These are phyloP conservation scores for Percina caprodes DNA, from an alignment of 2,113 vertebrate species.

Conservation along the genomic window DNA sequence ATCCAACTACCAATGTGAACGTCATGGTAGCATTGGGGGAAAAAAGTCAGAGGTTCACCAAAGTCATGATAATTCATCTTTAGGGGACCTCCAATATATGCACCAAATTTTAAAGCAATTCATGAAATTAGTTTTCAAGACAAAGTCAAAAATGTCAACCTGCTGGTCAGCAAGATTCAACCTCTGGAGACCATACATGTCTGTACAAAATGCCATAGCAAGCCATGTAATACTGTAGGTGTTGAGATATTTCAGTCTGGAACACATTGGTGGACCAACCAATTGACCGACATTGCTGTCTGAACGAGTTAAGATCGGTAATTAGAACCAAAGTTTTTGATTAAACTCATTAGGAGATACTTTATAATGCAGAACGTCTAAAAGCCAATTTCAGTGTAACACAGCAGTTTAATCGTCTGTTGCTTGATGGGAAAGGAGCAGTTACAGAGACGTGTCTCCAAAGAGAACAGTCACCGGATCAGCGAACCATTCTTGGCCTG, in stretches of 20 bases:
- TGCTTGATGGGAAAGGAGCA: slow-evolving; percentile 40
- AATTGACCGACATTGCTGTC: not conserved
- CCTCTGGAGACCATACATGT: not conserved
- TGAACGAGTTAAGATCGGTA: not conserved
- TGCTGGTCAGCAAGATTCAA: not conserved
- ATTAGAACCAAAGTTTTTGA: slow-evolving; percentile 4
- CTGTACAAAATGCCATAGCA: not conserved
- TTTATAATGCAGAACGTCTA: slow-evolving; percentile 40
- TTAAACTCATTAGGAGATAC: slow-evolving; percentile 22
- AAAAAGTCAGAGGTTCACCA: not conserved
- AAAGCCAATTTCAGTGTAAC: slow-evolving; percentile 35
- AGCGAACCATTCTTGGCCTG: slow-evolving; percentile 41
- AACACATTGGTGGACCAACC: not conserved
- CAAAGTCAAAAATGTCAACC: not conserved
- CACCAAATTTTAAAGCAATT: not conserved
- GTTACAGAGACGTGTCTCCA: slow-evolving; percentile 41
- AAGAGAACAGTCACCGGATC: slow-evolving; percentile 51
- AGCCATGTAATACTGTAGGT: not conserved
- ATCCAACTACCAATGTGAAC: not conserved
- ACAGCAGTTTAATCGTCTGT: slow-evolving; percentile 28
- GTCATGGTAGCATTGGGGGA: not conserved
- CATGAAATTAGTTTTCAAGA: not conserved
- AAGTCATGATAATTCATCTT: not conserved
- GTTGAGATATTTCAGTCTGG: not conserved
- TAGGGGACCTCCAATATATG: not conserved